These are phyloP conservation scores for Acanthurus leucopareius DNA, from an alignment of 2,797 vertebrate species.

Conservation along the genomic window DNA sequence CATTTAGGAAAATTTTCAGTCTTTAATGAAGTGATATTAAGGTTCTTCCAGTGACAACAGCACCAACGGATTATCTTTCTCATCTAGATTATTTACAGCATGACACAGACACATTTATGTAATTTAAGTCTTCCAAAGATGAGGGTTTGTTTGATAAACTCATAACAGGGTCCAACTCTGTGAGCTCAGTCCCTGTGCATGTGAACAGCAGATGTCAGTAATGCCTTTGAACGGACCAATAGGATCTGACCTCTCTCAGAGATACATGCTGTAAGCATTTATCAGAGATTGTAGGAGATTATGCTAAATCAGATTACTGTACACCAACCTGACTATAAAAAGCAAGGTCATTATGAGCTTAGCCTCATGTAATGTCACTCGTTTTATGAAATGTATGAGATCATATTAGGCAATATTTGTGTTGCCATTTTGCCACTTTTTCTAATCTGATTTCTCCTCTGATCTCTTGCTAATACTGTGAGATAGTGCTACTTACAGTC, in stretches of 20 bases:
- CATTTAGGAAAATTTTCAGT: not conserved
- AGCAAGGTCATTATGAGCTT: slow-evolving; percentile 89
- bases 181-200: slow-evolving; percentile 37
- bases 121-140: not conserved
- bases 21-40: not conserved
- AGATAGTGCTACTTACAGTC: slow-evolving; percentile 79
- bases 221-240: slow-evolving; percentile 72
- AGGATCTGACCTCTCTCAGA: slow-evolving; percentile 69
- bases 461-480: slow-evolving; percentile 75
- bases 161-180: not conserved
- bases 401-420: slow-evolving; percentile 81
- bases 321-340: slow-evolving; percentile 86
- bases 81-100: not conserved
- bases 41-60: not conserved
- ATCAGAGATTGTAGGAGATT: slow-evolving; percentile 88
- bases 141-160: not conserved
- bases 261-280: slow-evolving; percentile 88
- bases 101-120: not conserved
- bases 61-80: not conserved
- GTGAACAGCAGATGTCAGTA: slow-evolving; percentile 83
- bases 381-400: slow-evolving; percentile 78
- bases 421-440: slow-evolving; percentile 73
- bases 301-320: slow-evolving; percentile 87
- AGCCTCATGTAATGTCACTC: slow-evolving; percentile 81
- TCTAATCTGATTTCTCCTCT: slow-evolving; percentile 81